These are phyloP conservation scores for Cochlearius cochlearius DNA, from an alignment of 2,113 vertebrate genomes.

Conservation along the genomic window DNA sequence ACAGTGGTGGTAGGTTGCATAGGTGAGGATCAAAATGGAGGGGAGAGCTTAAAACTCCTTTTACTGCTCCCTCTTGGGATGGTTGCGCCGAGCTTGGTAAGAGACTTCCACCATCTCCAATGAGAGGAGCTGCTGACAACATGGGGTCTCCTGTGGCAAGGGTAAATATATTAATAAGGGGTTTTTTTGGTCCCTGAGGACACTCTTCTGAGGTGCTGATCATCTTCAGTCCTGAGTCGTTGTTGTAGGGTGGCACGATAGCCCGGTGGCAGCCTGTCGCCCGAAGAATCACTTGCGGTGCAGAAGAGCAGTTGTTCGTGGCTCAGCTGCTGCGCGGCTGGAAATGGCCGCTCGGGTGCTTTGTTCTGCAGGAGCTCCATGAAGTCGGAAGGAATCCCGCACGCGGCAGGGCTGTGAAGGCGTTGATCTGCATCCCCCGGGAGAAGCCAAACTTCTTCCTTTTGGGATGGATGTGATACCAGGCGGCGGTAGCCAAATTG, in stretches of 20 bases:
- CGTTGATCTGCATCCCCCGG: neutral
- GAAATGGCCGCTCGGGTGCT: neutral
- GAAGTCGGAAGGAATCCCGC: neutral
- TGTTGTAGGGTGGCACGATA: neutral
- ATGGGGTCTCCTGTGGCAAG: neutral
- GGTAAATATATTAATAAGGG: neutral
- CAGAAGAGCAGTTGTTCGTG: neutral
- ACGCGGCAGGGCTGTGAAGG: neutral
- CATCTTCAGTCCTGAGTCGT: neutral
- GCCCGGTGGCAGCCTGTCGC: accelerated
- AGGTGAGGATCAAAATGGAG: neutral
- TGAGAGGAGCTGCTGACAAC: neutral
- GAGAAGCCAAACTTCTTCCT: neutral
- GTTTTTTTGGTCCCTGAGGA: neutral
- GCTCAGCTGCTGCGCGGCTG: neutral
- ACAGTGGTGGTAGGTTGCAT: neutral
- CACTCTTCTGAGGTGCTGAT: neutral
- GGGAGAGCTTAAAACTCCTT: neutral
- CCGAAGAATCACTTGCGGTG: neutral
- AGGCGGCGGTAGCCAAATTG: neutral
- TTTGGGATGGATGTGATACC: neutral
- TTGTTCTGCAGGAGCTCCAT: neutral
- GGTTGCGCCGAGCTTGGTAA: neutral
- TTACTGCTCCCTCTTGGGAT: neutral
- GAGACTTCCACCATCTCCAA: neutral